Percentiles rank a stretch among this genome's conserved stretches.
phyloP scores from a whole-genome alignment of 1,140 invertebrate species.

The Plutomurus gul region DNA sequence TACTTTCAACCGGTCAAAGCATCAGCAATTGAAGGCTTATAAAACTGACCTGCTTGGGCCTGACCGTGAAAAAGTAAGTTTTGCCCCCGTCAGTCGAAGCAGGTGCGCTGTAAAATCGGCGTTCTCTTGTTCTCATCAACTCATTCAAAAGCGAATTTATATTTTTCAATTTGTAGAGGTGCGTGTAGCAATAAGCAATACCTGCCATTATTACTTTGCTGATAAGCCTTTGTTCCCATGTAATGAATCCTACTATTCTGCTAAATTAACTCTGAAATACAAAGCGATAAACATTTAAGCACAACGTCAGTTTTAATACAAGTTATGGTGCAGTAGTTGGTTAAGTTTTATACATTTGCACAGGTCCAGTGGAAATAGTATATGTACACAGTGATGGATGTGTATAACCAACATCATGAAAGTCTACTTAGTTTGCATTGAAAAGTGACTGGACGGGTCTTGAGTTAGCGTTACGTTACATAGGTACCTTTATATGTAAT shows the following conservation, averaged over 20 bases:
- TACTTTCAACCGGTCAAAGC: background rate
- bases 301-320: background rate
- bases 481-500: background rate
- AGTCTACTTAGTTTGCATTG: background rate
- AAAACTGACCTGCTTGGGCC: background rate
- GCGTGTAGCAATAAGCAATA: too few species aligned
- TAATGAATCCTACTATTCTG: conserved; percentile 11
- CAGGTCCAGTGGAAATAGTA: background rate
- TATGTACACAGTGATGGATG: background rate
- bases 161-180: too few species aligned
- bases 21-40: background rate
- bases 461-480: too few species aligned
- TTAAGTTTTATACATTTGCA: too few species aligned
- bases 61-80: too few species aligned
- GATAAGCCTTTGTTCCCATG: background rate
- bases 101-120: too few species aligned
- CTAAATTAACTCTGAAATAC: background rate
- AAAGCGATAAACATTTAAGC: too few species aligned
- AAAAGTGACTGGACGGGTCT: conserved; percentile 6
- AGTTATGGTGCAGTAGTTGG: background rate
- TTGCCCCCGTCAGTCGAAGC: too few species aligned
- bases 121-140: too few species aligned
- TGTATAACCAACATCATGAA: background rate
- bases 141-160: too few species aligned
- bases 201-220: conserved; percentile 14